phyloP scores from a whole-genome alignment of 2,888 invertebrate species.

The Amblyteles armatorius region DNA sequence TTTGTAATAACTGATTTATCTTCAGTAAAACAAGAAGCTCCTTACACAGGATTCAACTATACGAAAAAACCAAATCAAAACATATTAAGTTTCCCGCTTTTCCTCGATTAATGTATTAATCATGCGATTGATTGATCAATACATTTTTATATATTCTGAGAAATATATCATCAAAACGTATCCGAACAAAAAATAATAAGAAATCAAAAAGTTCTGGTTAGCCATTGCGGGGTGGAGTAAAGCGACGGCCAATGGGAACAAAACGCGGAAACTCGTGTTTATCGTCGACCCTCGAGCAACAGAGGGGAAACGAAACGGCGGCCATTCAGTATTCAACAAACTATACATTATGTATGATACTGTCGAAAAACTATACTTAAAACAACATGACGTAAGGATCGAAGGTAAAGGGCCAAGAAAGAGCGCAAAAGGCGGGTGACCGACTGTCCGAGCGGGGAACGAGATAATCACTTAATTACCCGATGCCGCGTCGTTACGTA shows the following conservation, averaged over 20 bases:
- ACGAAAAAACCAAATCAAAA: too few species aligned
- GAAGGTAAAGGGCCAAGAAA: slow-evolving; percentile 56
- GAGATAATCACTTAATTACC: slow-evolving; percentile 81
- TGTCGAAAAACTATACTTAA: slow-evolving; percentile 15
- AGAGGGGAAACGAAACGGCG: slow-evolving; percentile 18
- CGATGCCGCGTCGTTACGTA: slow-evolving; percentile 65
- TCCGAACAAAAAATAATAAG: not conserved
- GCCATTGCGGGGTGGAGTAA: slow-evolving; percentile 53
- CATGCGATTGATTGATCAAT: too few species aligned
- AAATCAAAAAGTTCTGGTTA: slow-evolving; percentile 37
- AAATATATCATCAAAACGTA: not conserved
- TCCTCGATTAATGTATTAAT: too few species aligned
- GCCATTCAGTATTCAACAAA: not conserved
- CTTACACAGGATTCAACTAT: too few species aligned
- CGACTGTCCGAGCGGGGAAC: slow-evolving; percentile 74
- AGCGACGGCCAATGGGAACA: slow-evolving; percentile 46
- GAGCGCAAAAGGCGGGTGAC: slow-evolving; percentile 65
- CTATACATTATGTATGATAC: slow-evolving; percentile 35
- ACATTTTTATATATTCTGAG: not conserved
- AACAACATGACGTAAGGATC: slow-evolving; percentile 29
- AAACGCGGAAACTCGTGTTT: slow-evolving; percentile 37
- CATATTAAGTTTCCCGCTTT: too few species aligned
- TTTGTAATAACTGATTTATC: not conserved
- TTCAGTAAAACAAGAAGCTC: not conserved
- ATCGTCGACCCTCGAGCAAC: slow-evolving; percentile 29